phyloP scores from a whole-genome alignment of 2,113 vertebrate genomes.

The Psilopogon haemacephalus region DNA sequence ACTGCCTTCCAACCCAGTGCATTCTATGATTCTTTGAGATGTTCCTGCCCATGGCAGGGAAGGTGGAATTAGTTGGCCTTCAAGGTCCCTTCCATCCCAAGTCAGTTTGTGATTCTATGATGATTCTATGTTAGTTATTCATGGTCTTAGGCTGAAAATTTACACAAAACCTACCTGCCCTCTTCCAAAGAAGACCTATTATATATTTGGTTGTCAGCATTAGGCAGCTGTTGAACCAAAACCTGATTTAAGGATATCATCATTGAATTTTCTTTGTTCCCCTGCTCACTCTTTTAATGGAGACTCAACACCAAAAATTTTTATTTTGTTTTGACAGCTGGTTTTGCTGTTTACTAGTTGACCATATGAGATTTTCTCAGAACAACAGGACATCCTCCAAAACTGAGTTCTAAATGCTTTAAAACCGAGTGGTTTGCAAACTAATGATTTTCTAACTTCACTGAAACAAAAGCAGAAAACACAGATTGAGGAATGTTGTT shows the following conservation, averaged over 20 bases:
- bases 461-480: not conserved
- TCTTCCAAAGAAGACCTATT: not conserved
- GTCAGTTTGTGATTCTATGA: too few species aligned
- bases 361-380: not conserved
- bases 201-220: not conserved
- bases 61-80: too few species aligned
- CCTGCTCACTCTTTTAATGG: not conserved
- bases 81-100: too few species aligned
- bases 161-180: not conserved
- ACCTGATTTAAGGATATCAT: not conserved
- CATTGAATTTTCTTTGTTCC: not conserved
- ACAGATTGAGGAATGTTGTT: not conserved
- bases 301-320: not conserved
- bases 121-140: not conserved
- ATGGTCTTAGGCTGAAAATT: not conserved
- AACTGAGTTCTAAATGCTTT: not conserved
- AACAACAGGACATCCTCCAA: not conserved
- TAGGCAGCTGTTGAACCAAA: not conserved
- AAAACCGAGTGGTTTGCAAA: not conserved
- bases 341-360: not conserved
- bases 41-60: too few species aligned
- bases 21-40: too few species aligned
- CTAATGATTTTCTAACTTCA: not conserved
- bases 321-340: not conserved
- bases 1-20: too few species aligned